Evolutionary conservation across 1,140 invertebrate genomes (phyloP).

Genomic region (Nasonia vitripennis): DNA sequence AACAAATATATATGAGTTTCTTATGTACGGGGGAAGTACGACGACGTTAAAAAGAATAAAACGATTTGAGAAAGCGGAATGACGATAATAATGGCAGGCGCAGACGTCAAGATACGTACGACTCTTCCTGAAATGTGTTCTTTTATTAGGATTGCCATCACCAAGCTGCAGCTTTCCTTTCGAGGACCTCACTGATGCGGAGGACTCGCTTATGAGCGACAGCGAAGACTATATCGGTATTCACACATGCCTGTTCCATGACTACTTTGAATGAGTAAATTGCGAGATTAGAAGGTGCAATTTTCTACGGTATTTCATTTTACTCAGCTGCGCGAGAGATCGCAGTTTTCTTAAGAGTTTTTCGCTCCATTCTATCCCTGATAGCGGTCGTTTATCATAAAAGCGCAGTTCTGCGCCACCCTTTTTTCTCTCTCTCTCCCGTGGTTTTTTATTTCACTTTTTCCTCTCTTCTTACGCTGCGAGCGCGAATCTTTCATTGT

Average conservation of each 20-base stretch:
- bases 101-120: slow-evolving; percentile 39
- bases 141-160: slow-evolving; percentile 69
- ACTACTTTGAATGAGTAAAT: slow-evolving; percentile 58
- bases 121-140: slow-evolving; percentile 66
- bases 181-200: slow-evolving; percentile 71
- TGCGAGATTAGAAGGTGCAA: slow-evolving; percentile 65
- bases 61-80: not conserved
- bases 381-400: slow-evolving; percentile 30
- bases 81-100: slow-evolving; percentile 20
- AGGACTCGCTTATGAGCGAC: slow-evolving; percentile 72
- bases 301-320: slow-evolving; percentile 40
- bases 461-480: not conserved
- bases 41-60: not conserved
- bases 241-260: slow-evolving; percentile 59
- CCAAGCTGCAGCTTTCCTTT: slow-evolving; percentile 72
- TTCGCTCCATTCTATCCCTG: not conserved
- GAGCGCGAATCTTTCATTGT: not conserved
- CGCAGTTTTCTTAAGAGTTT: slow-evolving; percentile 39
- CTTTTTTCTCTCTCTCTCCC: not conserved
- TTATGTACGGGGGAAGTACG: not conserved
- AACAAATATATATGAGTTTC: too few relatives aligned
- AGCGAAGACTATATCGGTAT: slow-evolving; percentile 71
- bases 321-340: not conserved
- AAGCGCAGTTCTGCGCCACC: not conserved
- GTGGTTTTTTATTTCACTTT: not conserved